Evolutionary conservation across 2,888 invertebrate species (phyloP), one percentile per base, ranked within the genome.

Genomic region (Gastracanthus pulcherrimus): DNA sequence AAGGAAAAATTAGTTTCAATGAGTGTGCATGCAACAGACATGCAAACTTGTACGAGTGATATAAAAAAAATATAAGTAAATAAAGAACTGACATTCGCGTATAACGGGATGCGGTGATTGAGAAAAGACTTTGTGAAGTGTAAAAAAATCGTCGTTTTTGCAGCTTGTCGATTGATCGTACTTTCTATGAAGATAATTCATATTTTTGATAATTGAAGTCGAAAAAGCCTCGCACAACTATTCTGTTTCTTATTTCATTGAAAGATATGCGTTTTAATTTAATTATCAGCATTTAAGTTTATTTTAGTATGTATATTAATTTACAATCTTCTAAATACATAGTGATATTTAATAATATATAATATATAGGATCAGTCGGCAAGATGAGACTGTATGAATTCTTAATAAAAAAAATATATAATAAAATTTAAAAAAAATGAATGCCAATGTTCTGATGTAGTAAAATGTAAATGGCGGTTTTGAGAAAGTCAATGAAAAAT

Each of bases 131-230:
- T 82, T 75, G 58, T 60, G 66, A 51, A 67, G 7, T 62, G 64
- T 79, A 71, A 19, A 55, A 55, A 55, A 67, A 58, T 66, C 26
- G 23, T 60, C 36, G 26, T 76, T 76, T 76, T 71, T 62, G 76
- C 26, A 74, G 36, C 69, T 74, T 80, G 76, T 80, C 78, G 76
- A 76, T 74, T 76, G 62, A 80, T 76, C 79, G 16, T 55, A 62
- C 1, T 76, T 76, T 76, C 38, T 51, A 29, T 74, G 38, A 64
- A 81, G 38, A 69, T 45, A 48, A 26, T 75, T 71, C 48, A 71
- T 76, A 76, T 71, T 79, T 72, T 79, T 79, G 71, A 76, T 79
- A 76, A 16, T 45, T 79, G 4, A 78, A 64, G 16, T 75, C 71
- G 51, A 38, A 55, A 58, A 45, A 71, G 29, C 66, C 76, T 82